Base-by-base conservation (phyloP, 2,888 invertebrate genomes). In the Ellobium chinense region DNA sequence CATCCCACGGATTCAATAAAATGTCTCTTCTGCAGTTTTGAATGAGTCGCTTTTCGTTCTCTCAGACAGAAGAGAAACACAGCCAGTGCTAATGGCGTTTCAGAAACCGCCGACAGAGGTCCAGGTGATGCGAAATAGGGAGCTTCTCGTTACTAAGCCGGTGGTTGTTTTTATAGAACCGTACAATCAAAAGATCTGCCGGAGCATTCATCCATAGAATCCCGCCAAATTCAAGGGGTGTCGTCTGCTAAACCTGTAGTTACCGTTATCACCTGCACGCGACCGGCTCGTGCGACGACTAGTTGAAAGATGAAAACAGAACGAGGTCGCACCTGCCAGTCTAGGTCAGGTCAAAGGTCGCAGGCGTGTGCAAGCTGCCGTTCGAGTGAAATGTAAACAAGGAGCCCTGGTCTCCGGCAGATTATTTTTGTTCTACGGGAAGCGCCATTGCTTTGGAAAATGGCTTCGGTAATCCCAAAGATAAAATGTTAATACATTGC, bases 241-340 rank as follows among this genome's bases (percentile, higher is more conserved):
- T 68, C 58, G 27, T 37, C 39, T 68, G 54, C n/a, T 36, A 37
- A 31, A n/a, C 39, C 34, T 7, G 14, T 31, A 4, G 46, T 39
- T n/a, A 27, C 78, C 69, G 62, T 70, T 78, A 78, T 70, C 78
- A 70, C 78, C 78, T 70, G 78, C 78, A 70, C 78, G 78, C 69
- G 78, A 78, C 70, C 63, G 78, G 70, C 78, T 62, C 78, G 78
- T 70, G 78, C 62, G 65, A 34, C 21, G 24, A 62, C n/a, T n/a
- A 21, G 46, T 46, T 39, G 62, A 39, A 46, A 68, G 62, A 70
- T 34, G 4, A 24, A 18, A 39, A 24, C 12, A 54, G 14, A 63
- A 39, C 18, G 31, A 62, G 70, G 78, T 60, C 62, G 46, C 69
- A 69, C 69, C 69, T 70, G 60, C 46, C 69, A 18, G 37, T 9